Conservation (phyloP, 2,113 vertebrate species). For the Conger conger region DNA sequence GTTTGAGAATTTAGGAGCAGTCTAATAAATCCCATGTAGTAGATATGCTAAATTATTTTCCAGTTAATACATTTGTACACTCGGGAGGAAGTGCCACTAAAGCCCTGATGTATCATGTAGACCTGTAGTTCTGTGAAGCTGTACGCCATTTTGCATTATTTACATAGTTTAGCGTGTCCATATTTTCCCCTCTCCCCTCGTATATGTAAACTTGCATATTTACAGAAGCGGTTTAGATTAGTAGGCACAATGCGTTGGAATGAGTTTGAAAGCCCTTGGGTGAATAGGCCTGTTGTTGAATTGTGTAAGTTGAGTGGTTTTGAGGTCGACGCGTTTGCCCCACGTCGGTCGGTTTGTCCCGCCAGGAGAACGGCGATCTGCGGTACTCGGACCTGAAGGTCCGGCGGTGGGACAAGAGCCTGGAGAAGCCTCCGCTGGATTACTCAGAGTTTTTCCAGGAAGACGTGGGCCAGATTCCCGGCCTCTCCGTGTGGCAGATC, state of each 20-base stretch:
- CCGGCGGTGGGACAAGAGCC: conserved; percentile 89
- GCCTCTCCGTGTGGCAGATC: conserved; percentile 89
- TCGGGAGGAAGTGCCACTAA: too few relatives aligned
- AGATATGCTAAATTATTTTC: too few relatives aligned
- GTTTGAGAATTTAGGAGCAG: too few relatives aligned
- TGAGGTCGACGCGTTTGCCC: background rate
- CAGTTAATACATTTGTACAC: too few relatives aligned
- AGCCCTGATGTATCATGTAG: background rate
- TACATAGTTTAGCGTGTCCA: background rate
- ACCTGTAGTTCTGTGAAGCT: background rate
- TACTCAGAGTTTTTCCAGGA: conserved; percentile 95
- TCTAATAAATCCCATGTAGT: too few relatives aligned
- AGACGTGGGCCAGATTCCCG: conserved; percentile 87
- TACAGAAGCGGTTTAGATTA: background rate
- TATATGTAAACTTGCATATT: background rate
- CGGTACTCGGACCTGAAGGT: conserved; percentile 78
- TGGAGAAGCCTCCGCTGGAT: conserved; percentile 91
- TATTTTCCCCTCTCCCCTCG: background rate
- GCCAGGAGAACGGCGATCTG: conserved; percentile 79
- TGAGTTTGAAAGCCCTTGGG: too few relatives aligned
- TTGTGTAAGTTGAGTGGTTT: background rate
- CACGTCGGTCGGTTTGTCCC: background rate
- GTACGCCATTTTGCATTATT: background rate
- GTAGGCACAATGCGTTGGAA: background rate
- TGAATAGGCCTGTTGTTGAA: background rate